Base-by-base conservation (phyloP, 1,140 invertebrate genomes). In the Orchestia grillus region DNA sequence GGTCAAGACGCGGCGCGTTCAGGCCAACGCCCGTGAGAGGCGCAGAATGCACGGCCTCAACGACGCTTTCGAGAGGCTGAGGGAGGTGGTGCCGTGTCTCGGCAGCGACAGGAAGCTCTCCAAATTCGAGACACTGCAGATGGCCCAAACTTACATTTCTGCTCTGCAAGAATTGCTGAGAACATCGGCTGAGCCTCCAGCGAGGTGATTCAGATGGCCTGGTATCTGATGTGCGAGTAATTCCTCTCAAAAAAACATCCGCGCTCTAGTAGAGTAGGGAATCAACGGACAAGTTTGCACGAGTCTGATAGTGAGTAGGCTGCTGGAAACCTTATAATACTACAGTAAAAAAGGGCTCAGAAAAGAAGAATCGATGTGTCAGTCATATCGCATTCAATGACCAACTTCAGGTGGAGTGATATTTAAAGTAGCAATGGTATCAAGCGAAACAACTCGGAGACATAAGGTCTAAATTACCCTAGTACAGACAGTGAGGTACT, bases 121-220 rank as follows among this genome's bases (percentile, higher is more conserved):
- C 96, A 99, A 99, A 97, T 99, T 98, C 97, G 98, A 99, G 97
- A 99, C 98, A 0, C 97, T 99, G 28, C 98, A 99, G 97, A 99
- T 99, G 98, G 98, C 98, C 0, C 98, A 99, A 97, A 98, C 98
- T 28, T 99, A 99, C 97, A 99, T 99, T 95, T 95, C 95, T 0
- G 99, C 99, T 0, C 97, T 99, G 28, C 98, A 94, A 41, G 95
- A 96, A 47, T 44, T 96, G 41, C 44, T 96, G 47, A 97, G 96
- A 42, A 96, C n/a, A 43, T 44, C 57, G 1, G 95, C 3, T 47
- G 43, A 53, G n/a, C 97, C 87, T 97, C 96, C 44, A 99, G 99
- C 0, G 77, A 99, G 0, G 77, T 96, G 90, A 99, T 99, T 97
- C 99, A 99, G 3, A 42, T 19, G 62, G 88, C 88, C 28, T 19